Conservation (phyloP, 1,140 invertebrate species). For the Drosophila busckii region DNA sequence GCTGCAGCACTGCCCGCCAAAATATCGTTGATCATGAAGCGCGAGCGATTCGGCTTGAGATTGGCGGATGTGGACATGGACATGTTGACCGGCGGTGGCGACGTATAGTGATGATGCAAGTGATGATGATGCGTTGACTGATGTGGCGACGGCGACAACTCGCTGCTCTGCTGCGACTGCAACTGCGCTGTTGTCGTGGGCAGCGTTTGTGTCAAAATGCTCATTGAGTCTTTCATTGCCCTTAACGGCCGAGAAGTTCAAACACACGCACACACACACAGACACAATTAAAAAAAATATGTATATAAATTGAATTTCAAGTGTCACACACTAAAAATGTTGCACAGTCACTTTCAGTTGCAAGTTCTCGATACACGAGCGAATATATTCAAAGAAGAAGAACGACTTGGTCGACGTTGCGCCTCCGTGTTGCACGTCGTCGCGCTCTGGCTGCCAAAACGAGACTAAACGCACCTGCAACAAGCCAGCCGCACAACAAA, state of each 20-base stretch:
- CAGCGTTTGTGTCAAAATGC: slow-evolving; percentile 66
- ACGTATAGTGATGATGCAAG: slow-evolving; percentile 5
- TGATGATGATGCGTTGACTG: slow-evolving; percentile 8
- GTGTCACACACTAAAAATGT: not conserved
- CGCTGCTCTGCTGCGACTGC: slow-evolving; percentile 27
- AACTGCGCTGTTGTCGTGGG: slow-evolving; percentile 36
- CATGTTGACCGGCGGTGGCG: slow-evolving; percentile 38
- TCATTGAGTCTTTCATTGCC: slow-evolving; percentile 78
- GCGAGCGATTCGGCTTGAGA: slow-evolving; percentile 84
- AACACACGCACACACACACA: not conserved
- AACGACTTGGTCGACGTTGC: slow-evolving; percentile 2
- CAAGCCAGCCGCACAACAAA: slow-evolving; percentile 24
- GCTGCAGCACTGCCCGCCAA: slow-evolving; percentile 82
- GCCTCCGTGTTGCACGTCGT: slow-evolving; percentile 55
- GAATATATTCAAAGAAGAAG: not conserved
- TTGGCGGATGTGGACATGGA: slow-evolving; percentile 73
- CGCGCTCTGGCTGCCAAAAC: slow-evolving; percentile 72
- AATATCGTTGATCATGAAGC: slow-evolving; percentile 90
- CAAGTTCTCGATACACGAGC: too few relatives aligned
- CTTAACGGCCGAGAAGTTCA: slow-evolving; percentile 2
- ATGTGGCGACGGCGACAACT: slow-evolving; percentile 24
- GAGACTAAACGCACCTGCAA: slow-evolving; percentile 74
- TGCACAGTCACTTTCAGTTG: not conserved
- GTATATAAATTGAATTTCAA: not conserved
- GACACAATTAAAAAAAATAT: slow-evolving; percentile 25